phyloP scores from a whole-genome alignment of 2,113 vertebrate genomes.

The Neotoma lepida region DNA sequence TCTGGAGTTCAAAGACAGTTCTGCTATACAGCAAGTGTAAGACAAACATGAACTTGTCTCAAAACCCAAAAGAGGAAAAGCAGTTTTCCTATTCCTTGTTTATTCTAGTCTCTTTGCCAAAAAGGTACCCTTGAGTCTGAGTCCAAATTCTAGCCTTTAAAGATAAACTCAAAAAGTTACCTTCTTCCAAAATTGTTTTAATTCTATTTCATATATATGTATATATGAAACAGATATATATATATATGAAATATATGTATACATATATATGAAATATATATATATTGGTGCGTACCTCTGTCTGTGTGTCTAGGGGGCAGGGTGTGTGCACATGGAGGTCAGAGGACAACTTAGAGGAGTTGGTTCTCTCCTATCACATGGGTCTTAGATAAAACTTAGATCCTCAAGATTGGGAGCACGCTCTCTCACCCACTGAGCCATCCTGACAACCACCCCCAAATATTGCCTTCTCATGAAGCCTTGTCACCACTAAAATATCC shows the following conservation, averaged over 20 bases:
- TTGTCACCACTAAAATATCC: conserved; percentile 3
- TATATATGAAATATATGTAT: neutral
- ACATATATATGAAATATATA: too few species aligned
- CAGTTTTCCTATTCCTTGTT: neutral
- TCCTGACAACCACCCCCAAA: neutral
- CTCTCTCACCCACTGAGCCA: neutral
- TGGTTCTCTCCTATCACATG: neutral
- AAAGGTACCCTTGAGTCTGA: conserved; percentile 2
- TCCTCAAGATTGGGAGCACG: neutral
- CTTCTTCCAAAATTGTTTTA: neutral
- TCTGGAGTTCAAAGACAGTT: neutral
- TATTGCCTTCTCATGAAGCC: neutral
- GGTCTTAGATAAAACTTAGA: neutral
- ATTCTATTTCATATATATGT: neutral
- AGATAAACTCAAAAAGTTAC: neutral
- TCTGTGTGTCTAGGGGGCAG: neutral
- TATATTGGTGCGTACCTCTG: neutral
- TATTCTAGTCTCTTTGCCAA: neutral
- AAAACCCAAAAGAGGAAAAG: neutral
- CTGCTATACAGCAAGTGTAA: neutral
- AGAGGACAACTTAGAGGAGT: neutral
- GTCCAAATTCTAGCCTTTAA: conserved; percentile 37
- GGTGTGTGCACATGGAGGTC: neutral
- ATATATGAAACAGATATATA: neutral
- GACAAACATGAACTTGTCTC: neutral